Base-by-base conservation (phyloP, 1,140 invertebrate genomes). In the Apocrypta bakeri region DNA sequence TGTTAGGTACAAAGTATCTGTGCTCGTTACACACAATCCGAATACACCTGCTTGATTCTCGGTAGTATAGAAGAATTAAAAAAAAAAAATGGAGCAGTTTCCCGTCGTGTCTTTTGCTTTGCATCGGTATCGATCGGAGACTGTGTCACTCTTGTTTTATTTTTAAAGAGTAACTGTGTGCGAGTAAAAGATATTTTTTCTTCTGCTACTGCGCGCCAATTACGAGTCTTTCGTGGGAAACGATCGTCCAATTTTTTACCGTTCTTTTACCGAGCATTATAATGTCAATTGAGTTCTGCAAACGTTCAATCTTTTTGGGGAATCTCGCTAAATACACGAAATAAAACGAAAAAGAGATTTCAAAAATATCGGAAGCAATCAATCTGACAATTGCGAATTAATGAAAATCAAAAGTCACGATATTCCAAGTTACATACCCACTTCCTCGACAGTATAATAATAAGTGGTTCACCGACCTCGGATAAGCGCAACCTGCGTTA, bases 91-190 rank as follows among this genome's bases (percentile, higher is more conserved):
- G n/a, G n/a, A n/a, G n/a, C n/a, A n/a, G n/a, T n/a, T n/a, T n/a
- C n/a, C n/a, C n/a, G n/a, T 17, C 42, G 42, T 48, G 24, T 24
- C 37, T 48, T 56, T n/a, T 73, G 21, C 21, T 48, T 73, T 29
- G 24, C 72, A 48, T 73, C 56, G n/a, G 42, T 74, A 7, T 73
- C 63, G 25, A 24, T 27, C 11, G 61, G 24, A 1, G 61, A 7
- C 21, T 17, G 11, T 24, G 11, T 12, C 25, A n/a, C 78, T 9
- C 14, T 56, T 29, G 29, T 61, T 82, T 81, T 79, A 79, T 69
- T 82, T 84, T 61, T 71, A 80, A 72, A 63, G 69, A 33, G 64
- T n/a, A n/a, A n/a, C n/a, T 7, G 11, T 33, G n/a, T 6, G 0
- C 4, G 21, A 6, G 42, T n/a, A n/a, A n/a, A 31, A 40, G 25